Conservation (phyloP, 2,888 invertebrate genomes). For the Sympetrum striolatum region DNA sequence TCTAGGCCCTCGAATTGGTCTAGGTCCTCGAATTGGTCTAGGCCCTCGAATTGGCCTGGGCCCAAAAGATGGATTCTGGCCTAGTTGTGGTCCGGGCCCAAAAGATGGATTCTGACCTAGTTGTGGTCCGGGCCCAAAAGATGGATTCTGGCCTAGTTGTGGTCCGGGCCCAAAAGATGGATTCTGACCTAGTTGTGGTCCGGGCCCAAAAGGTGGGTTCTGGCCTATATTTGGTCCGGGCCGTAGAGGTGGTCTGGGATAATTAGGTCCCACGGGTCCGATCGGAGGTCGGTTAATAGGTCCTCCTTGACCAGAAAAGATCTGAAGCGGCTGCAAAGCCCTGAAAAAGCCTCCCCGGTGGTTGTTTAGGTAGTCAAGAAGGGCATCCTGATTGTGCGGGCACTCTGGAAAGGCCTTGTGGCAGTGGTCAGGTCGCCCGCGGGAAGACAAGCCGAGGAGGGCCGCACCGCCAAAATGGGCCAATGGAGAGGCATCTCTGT, state of each 20-base stretch:
- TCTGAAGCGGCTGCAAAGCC: neutral
- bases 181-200: neutral
- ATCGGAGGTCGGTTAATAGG: neutral
- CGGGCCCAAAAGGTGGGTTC: neutral
- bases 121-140: neutral
- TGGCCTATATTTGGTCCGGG: neutral
- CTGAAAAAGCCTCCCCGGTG: conserved; percentile 86
- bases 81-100: too few relatives aligned
- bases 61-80: too few relatives aligned
- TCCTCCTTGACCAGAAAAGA: neutral
- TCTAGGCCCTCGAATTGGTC: too few relatives aligned
- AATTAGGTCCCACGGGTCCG: neutral
- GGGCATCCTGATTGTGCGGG: conserved; percentile 74
- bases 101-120: neutral
- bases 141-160: neutral
- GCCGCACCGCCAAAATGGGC: conserved; percentile 78
- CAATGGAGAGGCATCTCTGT: conserved; percentile 68
- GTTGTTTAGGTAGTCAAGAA: conserved; percentile 81
- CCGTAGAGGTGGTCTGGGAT: neutral
- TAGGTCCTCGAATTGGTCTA: neutral
- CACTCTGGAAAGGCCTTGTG: conserved; percentile 74
- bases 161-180: neutral
- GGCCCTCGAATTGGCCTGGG: too few relatives aligned
- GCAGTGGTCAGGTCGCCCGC: conserved; percentile 67
- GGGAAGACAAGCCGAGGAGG: conserved; percentile 74